Evolutionary conservation across 2,888 invertebrate species (phyloP).

Genomic region (Lathronympha strigana): DNA sequence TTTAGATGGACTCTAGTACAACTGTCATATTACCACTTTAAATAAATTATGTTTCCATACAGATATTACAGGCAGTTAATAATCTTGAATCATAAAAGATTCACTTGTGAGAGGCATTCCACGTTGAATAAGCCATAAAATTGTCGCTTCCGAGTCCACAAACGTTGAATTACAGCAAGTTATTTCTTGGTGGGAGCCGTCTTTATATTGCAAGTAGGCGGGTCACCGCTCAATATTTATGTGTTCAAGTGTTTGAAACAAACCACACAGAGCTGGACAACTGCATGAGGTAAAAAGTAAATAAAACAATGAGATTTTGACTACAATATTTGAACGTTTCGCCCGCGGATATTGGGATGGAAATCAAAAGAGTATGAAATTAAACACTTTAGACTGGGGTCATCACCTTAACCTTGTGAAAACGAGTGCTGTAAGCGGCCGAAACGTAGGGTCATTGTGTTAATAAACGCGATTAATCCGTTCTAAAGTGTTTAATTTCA

Average conservation of each 20-base stretch:
- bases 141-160: constrained; percentile 48
- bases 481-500: too few species aligned
- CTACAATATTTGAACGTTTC: background rate
- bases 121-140: constrained; percentile 55
- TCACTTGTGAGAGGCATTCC: constrained; percentile 30
- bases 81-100: constrained; percentile 33
- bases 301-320: background rate
- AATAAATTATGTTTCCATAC: constrained; percentile 13
- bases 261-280: constrained; percentile 28
- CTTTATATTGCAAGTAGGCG: constrained; percentile 42
- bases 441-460: too few species aligned
- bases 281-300: background rate
- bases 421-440: too few species aligned
- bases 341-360: too few species aligned
- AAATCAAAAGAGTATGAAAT: too few species aligned
- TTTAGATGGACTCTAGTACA: too few species aligned
- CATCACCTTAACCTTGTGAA: too few species aligned
- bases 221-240: constrained; percentile 36
- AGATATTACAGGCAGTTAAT: constrained; percentile 27
- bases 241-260: constrained; percentile 42
- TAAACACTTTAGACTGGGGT: too few species aligned
- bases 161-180: constrained; percentile 52
- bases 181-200: constrained; percentile 52
- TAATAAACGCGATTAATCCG: too few species aligned
- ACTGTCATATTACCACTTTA: background rate